phyloP scores from a whole-genome alignment of 1,140 invertebrate species.

The Spodoptera litura region DNA sequence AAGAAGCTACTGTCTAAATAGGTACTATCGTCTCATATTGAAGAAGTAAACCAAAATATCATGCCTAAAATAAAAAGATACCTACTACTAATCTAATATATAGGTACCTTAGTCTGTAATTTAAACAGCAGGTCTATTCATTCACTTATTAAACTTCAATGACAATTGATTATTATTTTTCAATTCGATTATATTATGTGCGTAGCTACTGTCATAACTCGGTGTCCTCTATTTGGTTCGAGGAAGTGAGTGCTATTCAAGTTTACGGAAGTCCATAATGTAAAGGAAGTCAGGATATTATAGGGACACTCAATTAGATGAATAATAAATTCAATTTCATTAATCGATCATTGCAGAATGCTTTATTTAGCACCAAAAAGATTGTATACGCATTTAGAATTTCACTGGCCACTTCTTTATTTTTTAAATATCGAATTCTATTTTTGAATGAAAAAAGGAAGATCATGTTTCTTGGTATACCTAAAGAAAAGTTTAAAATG shows the following conservation, averaged over 20 bases:
- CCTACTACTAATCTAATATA: too few relatives aligned
- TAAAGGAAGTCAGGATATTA: slow-evolving; percentile 19
- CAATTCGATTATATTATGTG: neutral
- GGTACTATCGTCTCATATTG: too few relatives aligned
- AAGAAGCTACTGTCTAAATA: too few relatives aligned
- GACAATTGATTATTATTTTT: slow-evolving; percentile 20
- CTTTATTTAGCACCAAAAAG: too few relatives aligned
- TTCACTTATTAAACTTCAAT: neutral
- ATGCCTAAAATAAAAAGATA: too few relatives aligned
- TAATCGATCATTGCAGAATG: neutral
- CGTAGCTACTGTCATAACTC: slow-evolving; percentile 20
- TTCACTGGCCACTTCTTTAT: too few relatives aligned
- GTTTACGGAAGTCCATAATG: slow-evolving; percentile 40
- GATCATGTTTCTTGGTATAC: too few relatives aligned
- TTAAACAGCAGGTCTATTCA: neutral
- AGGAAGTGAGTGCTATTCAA: slow-evolving; percentile 39
- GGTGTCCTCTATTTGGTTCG: slow-evolving; percentile 24
- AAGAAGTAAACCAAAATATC: too few relatives aligned
- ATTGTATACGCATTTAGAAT: too few relatives aligned
- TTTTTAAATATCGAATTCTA: too few relatives aligned
- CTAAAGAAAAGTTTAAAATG: neutral
- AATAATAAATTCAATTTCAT: slow-evolving; percentile 18
- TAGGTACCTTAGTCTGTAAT: too few relatives aligned
- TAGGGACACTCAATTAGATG: slow-evolving; percentile 12
- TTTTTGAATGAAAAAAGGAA: neutral